Evolutionary conservation across 2,797 vertebrate species (phyloP), one percentile per base, ranked within the genome.

Genomic region (Lemur catta): DNA sequence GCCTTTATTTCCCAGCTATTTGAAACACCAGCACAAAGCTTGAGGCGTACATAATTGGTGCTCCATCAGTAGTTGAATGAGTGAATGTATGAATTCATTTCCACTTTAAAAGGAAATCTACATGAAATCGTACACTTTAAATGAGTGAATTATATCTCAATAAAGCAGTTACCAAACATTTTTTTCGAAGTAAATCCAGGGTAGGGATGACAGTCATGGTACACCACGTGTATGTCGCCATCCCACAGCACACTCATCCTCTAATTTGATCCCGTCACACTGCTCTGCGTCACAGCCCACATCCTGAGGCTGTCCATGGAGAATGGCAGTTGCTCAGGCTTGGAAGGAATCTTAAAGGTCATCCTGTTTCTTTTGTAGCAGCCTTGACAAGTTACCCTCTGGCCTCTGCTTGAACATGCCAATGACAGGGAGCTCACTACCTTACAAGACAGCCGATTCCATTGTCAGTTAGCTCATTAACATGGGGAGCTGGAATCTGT

Each of bases 281-380:
- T 41, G 67, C 35, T 80, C 46, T 48, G 72, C 1, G 0, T 30
- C 72, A 26, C 48, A 7, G 89, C 50, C 76, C 93, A 84, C 93
- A 74, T 90, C 6, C 96, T 0, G 14, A 91, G 86, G 81, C 93
- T 90, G 87, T 82, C 91, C 93, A 7, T 20, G 52, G 41, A 33
- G 22, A 87, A 67, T 0, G 50, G 48, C 92, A 91, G 93, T 82
- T 96, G 94, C 79, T 95, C 43, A 24, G 94, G 74, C 84, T 96
- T 89, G 84, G 89, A 98, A 98, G 95, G 87, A 75, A 95, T 57
- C 94, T 96, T 69, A 76, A 79, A 96, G 94, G 89, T 96, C 74
- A 71, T 28, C 67, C 67, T 90, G 87, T 74, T 89, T 67, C 84
- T 81, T 93, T 52, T 22, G 88, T 50, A 84, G 80, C 17, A 43